phyloP scores from a whole-genome alignment of 2,113 vertebrate species.

The Atrichornis clamosus region DNA sequence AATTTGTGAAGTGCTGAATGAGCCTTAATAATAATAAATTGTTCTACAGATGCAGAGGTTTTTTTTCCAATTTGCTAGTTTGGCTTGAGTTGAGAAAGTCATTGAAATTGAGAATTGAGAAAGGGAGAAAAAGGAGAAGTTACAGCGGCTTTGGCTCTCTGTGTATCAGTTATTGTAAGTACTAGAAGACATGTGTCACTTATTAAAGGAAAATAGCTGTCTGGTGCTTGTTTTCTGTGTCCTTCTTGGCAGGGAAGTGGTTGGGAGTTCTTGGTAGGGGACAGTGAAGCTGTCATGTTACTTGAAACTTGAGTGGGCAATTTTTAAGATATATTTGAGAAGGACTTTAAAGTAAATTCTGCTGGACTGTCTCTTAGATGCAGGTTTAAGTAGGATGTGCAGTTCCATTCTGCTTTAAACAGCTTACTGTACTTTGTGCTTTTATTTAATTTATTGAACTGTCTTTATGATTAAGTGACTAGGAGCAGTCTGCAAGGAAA shows the following conservation, averaged over 20 bases:
- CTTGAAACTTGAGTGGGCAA: not conserved
- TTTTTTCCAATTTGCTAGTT: not conserved
- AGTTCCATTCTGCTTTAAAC: not conserved
- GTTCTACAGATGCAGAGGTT: not conserved
- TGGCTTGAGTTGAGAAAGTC: not conserved
- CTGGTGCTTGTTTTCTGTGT: not conserved
- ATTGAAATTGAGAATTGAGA: not conserved
- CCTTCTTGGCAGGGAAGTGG: not conserved
- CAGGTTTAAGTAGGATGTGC: not conserved
- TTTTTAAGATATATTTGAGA: not conserved
- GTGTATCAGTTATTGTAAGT: not conserved
- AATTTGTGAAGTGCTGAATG: not conserved
- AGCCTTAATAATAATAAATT: not conserved
- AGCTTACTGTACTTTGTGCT: not conserved
- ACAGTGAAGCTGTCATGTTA: fast-evolving
- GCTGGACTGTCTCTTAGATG: not conserved
- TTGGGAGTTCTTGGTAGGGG: not conserved
- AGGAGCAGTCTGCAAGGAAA: not conserved
- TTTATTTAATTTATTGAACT: not conserved
- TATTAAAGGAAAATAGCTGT: not conserved
- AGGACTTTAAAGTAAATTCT: not conserved
- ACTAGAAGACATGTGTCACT: not conserved
- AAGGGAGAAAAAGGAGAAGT: not conserved
- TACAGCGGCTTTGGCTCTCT: not conserved
- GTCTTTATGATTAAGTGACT: not conserved